Evolutionary conservation across 2,888 invertebrate genomes (phyloP), one percentile per base, ranked within the genome.

Genomic region (Resseliella maxima): DNA sequence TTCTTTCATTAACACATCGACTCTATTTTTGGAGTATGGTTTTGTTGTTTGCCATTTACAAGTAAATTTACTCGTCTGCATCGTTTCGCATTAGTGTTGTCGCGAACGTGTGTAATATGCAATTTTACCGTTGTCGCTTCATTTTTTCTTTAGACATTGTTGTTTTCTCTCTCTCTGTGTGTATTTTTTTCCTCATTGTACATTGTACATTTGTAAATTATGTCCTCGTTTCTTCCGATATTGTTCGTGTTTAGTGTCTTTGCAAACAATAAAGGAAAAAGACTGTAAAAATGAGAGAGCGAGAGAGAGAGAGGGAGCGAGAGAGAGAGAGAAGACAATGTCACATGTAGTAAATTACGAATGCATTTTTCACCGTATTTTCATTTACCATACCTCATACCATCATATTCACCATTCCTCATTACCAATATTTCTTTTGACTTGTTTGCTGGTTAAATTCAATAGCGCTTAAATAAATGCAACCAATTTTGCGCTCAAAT

Each of bases 1-100:
- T 72, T 72, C 72, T 72, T 72, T 72, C 72, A 72, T 72, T 72
- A 72, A 72, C 72, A n/a, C n/a, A 72, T 59, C 10, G 59, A 24
- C 59, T 72, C 12, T n/a, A 35, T 31, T 59, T 59, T 24, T 59
- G 1, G 24, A 3, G 8, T 27, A n/a, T 59, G 27, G 1, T 24
- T 59, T 59, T 27, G 27, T 35, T 72, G 27, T 27, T 72, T 72
- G n/a, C 59, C 59, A 59, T 59, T 35, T 31, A 31, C 5, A 15
- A 31, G 72, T 72, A 15, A 35, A 72, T 72, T 72, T 31, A 15
- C 72, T 72, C n/a, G 72, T 72, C 72, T 72, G 31, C 72, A 31
- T 72, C 31, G n/a, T n/a, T 59, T 59, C 27, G 18, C 72, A 72
- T 72, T 72, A 10, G 31, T 72, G 15, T 15, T 10, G 27, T 31